A percentile compares a stretch with the other conserved stretches of the same genome.
Evolutionary conservation across 2,113 vertebrate species (phyloP).

Genomic region (Microcebus griseorufus): DNA sequence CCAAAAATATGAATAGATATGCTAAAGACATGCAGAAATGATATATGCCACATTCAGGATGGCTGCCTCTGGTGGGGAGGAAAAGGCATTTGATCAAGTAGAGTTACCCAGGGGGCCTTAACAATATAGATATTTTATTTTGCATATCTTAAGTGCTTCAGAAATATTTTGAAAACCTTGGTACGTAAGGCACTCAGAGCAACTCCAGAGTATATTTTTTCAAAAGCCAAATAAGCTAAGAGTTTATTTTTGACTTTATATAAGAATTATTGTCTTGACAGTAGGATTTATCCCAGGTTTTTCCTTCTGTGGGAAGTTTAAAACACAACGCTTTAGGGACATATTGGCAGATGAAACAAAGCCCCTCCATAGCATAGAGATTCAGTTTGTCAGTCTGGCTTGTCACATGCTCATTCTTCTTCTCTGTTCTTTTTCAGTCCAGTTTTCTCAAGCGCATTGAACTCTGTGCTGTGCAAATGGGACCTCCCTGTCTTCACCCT

Average conservation of each 20-base stretch:
- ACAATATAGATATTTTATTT: neutral
- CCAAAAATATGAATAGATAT: neutral
- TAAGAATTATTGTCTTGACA: neutral
- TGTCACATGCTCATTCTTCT: neutral
- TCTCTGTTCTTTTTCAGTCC: constrained; percentile 86
- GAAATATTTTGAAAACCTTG: neutral
- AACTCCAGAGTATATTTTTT: neutral
- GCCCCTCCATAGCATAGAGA: rapidly evolving
- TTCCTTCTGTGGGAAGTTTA: neutral
- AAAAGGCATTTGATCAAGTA: neutral
- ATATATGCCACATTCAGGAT: neutral
- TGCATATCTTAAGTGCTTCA: neutral
- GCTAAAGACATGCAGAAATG: neutral
- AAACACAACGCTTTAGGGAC: neutral
- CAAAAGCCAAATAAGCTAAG: neutral
- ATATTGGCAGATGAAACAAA: neutral
- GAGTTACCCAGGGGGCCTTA: neutral
- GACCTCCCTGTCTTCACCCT: constrained; percentile 96
- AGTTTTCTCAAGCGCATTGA: constrained; percentile 91
- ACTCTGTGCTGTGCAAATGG: constrained; percentile 92
- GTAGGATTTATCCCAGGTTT: neutral
- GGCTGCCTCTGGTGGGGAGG: neutral
- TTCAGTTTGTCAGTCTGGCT: neutral
- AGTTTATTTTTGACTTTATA: neutral
- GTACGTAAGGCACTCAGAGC: neutral